Percentiles rank a stretch among this genome's conserved stretches.
These are phyloP conservation scores for Salvelinus alpinus DNA, from an alignment of 2,113 vertebrate species.

Conservation along the genomic window DNA sequence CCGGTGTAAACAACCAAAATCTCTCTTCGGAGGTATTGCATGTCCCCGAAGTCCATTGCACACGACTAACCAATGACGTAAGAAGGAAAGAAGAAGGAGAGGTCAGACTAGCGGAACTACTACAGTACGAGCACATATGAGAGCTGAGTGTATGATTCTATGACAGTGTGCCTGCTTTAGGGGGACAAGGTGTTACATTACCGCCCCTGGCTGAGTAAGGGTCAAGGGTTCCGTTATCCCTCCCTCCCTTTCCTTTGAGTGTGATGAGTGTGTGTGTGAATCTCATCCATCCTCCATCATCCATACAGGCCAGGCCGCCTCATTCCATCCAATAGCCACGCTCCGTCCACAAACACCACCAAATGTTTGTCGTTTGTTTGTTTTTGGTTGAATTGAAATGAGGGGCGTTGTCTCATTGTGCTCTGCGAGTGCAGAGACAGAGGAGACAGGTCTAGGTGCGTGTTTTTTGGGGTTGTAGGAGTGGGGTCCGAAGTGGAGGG, in stretches of 20 bases:
- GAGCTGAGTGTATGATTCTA: not conserved
- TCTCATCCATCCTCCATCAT: constrained; percentile 34
- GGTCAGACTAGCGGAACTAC: constrained; percentile 34
- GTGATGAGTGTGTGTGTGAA: constrained; percentile 63
- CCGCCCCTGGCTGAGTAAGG: constrained; percentile 33
- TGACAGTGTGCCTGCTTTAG: too few relatives aligned
- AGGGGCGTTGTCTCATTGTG: constrained; percentile 65
- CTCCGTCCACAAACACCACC: constrained; percentile 63
- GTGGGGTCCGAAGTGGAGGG: constrained; percentile 30
- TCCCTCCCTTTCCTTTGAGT: constrained; percentile 63
- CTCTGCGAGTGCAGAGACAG: constrained; percentile 69
- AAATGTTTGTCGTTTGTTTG: constrained; percentile 58
- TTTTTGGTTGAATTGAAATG: constrained; percentile 76
- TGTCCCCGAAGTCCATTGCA: constrained; percentile 28
- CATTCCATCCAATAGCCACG: constrained; percentile 57
- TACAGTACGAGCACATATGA: not conserved
- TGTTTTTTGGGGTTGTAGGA: constrained; percentile 39
- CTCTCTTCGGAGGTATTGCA: constrained; percentile 16
- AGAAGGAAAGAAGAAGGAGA: not conserved
- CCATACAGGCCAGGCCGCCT: constrained; percentile 50
- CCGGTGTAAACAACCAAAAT: constrained; percentile 11
- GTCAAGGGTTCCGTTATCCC: constrained; percentile 30
- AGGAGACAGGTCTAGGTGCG: constrained; percentile 47
- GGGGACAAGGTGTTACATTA: too few relatives aligned
- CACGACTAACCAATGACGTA: constrained; percentile 14